phyloP scores from a whole-genome alignment of 2,888 invertebrate genomes.

The Cotesia congregata region DNA sequence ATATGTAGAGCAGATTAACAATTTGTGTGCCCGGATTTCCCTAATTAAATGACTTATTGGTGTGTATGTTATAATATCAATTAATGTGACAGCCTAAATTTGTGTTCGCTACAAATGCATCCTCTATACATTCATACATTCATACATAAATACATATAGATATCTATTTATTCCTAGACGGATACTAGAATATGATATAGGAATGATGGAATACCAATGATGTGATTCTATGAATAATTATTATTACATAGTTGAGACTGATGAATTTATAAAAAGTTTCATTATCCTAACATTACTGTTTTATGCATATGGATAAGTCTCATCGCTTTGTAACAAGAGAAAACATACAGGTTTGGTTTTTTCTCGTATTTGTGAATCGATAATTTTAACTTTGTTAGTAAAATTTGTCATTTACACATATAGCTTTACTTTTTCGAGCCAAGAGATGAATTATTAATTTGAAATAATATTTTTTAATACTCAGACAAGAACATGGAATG shows the following conservation, averaged over 20 bases:
- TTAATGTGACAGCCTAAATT: background rate
- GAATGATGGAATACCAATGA: conserved; percentile 9
- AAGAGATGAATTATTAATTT: too few relatives aligned
- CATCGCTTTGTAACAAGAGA: conserved; percentile 49
- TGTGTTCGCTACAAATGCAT: background rate
- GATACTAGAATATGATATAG: background rate
- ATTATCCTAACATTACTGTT: conserved; percentile 52
- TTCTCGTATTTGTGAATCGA: background rate
- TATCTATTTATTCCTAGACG: background rate
- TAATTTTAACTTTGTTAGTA: conserved; percentile 13
- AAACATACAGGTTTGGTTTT: conserved; percentile 44
- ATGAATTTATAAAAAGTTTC: conserved; percentile 26
- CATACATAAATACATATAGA: background rate
- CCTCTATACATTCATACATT: background rate
- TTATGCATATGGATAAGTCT: conserved; percentile 65
- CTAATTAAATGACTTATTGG: background rate
- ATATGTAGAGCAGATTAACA: background rate
- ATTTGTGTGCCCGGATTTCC: background rate
- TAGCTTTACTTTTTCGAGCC: background rate
- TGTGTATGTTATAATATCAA: background rate
- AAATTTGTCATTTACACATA: conserved; percentile 21
- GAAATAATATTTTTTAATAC: too few relatives aligned
- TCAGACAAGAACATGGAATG: too few relatives aligned
- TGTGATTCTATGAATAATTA: conserved; percentile 55
- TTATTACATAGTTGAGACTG: conserved; percentile 46